Percentiles rank a stretch among this genome's conserved stretches.
phyloP scores from a whole-genome alignment of 2,888 invertebrate genomes.

The Taphrorychus bicolor region DNA sequence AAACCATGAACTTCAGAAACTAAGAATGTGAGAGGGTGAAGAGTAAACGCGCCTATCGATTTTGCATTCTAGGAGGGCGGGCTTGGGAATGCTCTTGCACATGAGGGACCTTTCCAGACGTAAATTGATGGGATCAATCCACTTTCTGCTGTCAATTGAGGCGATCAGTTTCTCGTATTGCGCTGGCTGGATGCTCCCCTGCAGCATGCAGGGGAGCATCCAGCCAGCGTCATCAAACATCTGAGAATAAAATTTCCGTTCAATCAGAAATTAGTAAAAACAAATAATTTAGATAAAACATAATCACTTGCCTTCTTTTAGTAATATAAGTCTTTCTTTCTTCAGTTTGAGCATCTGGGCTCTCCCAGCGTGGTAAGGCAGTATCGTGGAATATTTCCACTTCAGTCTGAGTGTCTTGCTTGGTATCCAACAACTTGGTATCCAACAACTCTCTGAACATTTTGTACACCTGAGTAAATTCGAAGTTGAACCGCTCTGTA shows the following conservation, averaged over 20 bases:
- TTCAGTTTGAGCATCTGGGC: constrained; percentile 73
- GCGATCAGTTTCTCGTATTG: constrained; percentile 70
- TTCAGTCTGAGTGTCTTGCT: constrained; percentile 71
- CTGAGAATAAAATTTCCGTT: too few relatives aligned
- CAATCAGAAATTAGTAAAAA: too few relatives aligned
- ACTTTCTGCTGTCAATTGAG: constrained; percentile 67
- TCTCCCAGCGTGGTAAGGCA: constrained; percentile 77
- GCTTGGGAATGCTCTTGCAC: constrained; percentile 68
- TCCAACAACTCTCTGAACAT: constrained; percentile 77
- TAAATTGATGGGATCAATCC: constrained; percentile 64
- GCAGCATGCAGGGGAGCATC: constrained; percentile 76
- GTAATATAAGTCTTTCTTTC: constrained; percentile 67
- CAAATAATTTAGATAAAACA: too few relatives aligned
- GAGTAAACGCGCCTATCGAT: constrained; percentile 75
- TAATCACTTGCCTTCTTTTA: too few relatives aligned
- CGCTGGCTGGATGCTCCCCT: constrained; percentile 73
- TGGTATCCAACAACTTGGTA: constrained; percentile 78
- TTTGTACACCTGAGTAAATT: constrained; percentile 65
- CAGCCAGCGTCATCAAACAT: constrained; percentile 77
- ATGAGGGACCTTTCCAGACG: constrained; percentile 76
- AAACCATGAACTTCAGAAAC: constrained; percentile 42
- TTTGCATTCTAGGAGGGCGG: constrained; percentile 78
- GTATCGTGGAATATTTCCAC: constrained; percentile 69
- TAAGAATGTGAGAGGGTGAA: neutral
- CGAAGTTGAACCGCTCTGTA: neutral